Conservation (phyloP, 2,888 invertebrate genomes). For the Hydroisotoma schaefferi region DNA sequence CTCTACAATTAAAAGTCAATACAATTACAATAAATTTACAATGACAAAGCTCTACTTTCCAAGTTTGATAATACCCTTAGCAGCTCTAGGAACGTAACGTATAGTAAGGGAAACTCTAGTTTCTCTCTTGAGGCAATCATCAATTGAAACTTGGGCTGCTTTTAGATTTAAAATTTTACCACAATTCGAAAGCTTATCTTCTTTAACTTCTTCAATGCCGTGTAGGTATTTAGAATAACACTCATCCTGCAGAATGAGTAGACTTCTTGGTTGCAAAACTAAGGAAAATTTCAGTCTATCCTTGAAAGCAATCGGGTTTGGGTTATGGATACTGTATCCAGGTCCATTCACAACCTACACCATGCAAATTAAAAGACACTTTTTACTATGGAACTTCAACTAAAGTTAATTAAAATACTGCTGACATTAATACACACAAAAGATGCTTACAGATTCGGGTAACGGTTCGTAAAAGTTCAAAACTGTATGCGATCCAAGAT, state of each 20-base stretch:
- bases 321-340: no score
- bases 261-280: conserved; percentile 79
- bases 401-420: conserved; percentile 1
- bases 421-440: not conserved
- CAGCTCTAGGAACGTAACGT: conserved; percentile 85
- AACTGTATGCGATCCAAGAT: conserved; percentile 84
- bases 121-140: conserved; percentile 60
- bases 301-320: conserved; percentile 13
- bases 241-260: conserved; percentile 76
- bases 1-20: no score
- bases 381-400: not conserved
- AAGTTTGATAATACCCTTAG: conserved; percentile 56
- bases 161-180: conserved; percentile 62
- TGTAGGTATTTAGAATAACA: conserved; percentile 83
- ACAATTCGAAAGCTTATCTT: conserved; percentile 58
- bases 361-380: not conserved
- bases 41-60: no score
- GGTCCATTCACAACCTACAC: no score
- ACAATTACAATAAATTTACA: no score
- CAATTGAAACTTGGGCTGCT: conserved; percentile 56
- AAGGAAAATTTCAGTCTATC: conserved; percentile 62
- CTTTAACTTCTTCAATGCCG: conserved; percentile 69
- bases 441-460: conserved; percentile 14
- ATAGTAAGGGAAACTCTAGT: conserved; percentile 87
- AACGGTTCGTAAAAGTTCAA: conserved; percentile 69